A percentile compares a stretch with the other conserved stretches of the same genome.
These are phyloP conservation scores for Drosophila hydei DNA, from an alignment of 1,140 invertebrate species.

Conservation along the genomic window DNA sequence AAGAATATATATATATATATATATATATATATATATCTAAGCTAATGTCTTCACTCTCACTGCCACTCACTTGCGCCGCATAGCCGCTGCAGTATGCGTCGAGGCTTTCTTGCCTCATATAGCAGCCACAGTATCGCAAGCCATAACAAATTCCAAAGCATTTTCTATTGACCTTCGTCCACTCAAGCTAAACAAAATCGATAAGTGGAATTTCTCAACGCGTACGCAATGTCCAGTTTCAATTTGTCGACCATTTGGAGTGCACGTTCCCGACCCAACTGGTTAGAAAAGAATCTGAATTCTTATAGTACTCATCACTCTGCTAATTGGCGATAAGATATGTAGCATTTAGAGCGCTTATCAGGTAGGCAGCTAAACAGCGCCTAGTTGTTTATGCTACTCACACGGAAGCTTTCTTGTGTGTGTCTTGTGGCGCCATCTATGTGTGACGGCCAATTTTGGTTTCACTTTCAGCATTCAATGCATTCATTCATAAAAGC, in stretches of 20 bases:
- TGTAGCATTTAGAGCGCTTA: conserved; percentile 54
- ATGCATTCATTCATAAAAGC: conserved; percentile 50
- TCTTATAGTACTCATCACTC: conserved; percentile 56
- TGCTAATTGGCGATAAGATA: conserved; percentile 74
- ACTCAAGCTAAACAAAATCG: conserved; percentile 3
- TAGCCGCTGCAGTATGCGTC: conserved; percentile 5
- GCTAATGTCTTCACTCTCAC: background rate
- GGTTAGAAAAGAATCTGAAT: conserved; percentile 39
- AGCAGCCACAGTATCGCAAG: conserved; percentile 54
- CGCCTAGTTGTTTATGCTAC: background rate
- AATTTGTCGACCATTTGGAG: conserved; percentile 18
- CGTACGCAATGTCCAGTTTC: conserved; percentile 1
- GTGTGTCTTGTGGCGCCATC: conserved; percentile 41
- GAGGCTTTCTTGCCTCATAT: conserved; percentile 30
- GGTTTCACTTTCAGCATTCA: conserved; percentile 49
- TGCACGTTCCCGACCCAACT: conserved; percentile 52
- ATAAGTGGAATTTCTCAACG: conserved; percentile 22
- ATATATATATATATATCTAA: background rate
- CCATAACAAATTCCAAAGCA: conserved; percentile 71
- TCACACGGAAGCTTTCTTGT: conserved; percentile 11
- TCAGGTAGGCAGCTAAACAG: conserved; percentile 34
- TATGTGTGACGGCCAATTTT: conserved; percentile 22
- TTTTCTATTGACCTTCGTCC: conserved; percentile 40
- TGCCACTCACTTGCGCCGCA: conserved; percentile 52
- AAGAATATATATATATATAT: conserved; percentile 24